Base-by-base conservation (phyloP, 2,888 invertebrate species). In the Eristalis tenax region DNA sequence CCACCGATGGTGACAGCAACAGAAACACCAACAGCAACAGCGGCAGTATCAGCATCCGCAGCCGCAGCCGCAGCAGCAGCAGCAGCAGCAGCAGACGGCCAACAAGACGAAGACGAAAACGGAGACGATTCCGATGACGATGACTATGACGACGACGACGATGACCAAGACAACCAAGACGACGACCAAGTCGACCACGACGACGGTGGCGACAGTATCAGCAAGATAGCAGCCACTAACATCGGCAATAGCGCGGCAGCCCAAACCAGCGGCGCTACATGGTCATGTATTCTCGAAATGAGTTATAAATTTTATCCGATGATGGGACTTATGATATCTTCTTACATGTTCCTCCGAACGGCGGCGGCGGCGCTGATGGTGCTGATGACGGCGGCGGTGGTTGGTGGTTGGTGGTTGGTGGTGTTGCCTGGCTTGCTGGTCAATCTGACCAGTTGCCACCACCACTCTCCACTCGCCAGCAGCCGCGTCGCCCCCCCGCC, bases 301-400 rank as follows among this genome's bases (percentile, higher is more conserved):
- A 92, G 92, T 91, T 91, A 92, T 91, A 91, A 91, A 91, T 91
- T 92, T 91, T 91, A 92, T 90, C 92, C 91, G 92, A 91, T 92
- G 91, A 91, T 91, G 92, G 91, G 89, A 91, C 91, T 91, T 91
- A 91, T 91, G 92, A 91, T 91, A 91, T 91, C 91, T 92, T 91
- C 91, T 91, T 92, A 92, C 92, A 92, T 82, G 88, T 75, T 83
- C 87, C 83, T 73, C 69, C 59, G 83, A 87, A 83, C 70, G 73
- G 75, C 65, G 50, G 43, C 50, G 50, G n/a, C 40, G 40, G 40
- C 15, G 40, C 10, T 70, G 68, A 32, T 66, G 71, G 64, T 73
- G 69, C 26, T 66, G 73, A 56, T 70, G 69, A 59, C 79, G 68
- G 13, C 8, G 35, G 35, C 11, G 35, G 35, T 35, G 35, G 4